Evolutionary conservation across 2,797 vertebrate genomes (phyloP).

Genomic region (Graptemys geographica): DNA sequence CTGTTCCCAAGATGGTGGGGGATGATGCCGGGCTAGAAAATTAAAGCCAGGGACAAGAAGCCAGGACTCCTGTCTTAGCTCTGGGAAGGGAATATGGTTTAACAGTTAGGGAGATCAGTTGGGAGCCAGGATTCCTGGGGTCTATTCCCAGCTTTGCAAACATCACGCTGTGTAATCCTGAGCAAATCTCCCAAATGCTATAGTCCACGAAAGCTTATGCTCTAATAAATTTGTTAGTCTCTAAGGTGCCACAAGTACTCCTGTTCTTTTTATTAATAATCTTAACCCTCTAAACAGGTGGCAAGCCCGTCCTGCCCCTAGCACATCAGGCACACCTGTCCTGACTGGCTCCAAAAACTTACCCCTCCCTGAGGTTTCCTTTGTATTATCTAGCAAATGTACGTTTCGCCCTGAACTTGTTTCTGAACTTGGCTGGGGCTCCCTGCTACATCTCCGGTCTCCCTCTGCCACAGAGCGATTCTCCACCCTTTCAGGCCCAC

Average conservation of each 20-base stretch:
- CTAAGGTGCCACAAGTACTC: no score
- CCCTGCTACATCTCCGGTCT: not conserved
- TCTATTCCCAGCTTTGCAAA: not conserved
- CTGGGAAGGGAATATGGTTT: not conserved
- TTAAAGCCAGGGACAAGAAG: not conserved
- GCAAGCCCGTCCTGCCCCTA: not conserved
- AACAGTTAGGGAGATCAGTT: not conserved
- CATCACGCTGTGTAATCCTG: no score
- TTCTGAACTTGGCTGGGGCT: no score
- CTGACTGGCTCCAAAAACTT: not conserved
- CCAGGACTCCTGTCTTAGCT: not conserved
- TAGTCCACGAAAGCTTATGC: no score
- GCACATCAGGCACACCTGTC: not conserved
- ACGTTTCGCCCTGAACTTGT: not conserved
- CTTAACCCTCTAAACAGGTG: not conserved
- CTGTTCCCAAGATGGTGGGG: no score
- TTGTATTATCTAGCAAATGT: fast-evolving
- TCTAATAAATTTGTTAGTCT: no score
- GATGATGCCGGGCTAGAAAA: not conserved
- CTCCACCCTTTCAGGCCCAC: not conserved
- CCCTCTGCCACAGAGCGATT: not conserved
- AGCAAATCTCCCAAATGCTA: not conserved
- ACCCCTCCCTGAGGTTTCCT: not conserved
- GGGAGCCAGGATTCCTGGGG: not conserved
- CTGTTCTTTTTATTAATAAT: not conserved